Evolutionary conservation across 2,113 vertebrate genomes (phyloP).

Genomic region (Cephalopterus ornatus): DNA sequence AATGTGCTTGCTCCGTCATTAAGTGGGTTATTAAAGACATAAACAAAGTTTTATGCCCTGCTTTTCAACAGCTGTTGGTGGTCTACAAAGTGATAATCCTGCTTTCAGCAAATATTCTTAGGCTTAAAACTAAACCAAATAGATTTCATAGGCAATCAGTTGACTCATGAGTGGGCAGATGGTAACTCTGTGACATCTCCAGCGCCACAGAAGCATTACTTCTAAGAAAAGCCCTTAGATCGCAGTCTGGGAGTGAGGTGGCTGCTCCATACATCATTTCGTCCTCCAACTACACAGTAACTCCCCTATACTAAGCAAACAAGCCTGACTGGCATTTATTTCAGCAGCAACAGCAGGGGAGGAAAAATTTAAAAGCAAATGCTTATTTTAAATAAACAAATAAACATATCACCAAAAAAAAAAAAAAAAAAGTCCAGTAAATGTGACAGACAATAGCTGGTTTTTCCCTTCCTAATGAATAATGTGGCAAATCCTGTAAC

Average conservation of each 20-base stretch:
- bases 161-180: background rate
- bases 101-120: conserved; percentile 76
- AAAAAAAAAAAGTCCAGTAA: background rate
- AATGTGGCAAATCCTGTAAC: conserved; percentile 6
- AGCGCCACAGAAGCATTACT: rapidly evolving
- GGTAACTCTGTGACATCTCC: background rate
- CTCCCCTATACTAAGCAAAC: background rate
- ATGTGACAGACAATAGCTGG: background rate
- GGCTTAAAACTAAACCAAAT: conserved; percentile 49
- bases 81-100: conserved; percentile 80
- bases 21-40: conserved; percentile 88
- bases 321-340: background rate
- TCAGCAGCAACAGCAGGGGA: background rate
- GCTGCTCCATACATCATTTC: background rate
- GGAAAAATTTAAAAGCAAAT: background rate
- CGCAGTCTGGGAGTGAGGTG: background rate
- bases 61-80: conserved; percentile 85
- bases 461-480: conserved; percentile 23
- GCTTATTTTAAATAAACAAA: conserved; percentile 1
- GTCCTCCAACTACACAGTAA: background rate
- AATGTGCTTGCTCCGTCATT: conserved; percentile 81
- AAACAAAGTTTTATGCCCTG: conserved; percentile 80
- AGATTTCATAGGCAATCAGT: conserved; percentile 42
- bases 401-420: background rate
- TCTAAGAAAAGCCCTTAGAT: background rate